These are phyloP conservation scores for Eleginops maclovinus DNA, from an alignment of 2,113 vertebrate species.

Conservation along the genomic window DNA sequence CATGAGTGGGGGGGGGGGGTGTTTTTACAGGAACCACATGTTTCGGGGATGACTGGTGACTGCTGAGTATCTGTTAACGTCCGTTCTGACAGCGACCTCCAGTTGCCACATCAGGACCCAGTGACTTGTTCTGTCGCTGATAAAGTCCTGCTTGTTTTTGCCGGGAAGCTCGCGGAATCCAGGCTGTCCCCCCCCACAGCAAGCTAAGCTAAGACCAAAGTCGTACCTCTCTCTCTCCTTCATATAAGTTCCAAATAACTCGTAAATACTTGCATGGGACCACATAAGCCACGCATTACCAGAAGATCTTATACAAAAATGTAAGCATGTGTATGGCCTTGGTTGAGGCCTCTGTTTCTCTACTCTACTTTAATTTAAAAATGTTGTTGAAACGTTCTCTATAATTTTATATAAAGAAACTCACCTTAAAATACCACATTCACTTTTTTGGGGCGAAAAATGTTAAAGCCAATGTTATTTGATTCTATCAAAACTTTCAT, in stretches of 20 bases:
- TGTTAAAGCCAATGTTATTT: background rate
- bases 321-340: conserved; percentile 41
- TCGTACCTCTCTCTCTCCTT: conserved; percentile 60
- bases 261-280: conserved; percentile 76
- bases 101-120: conserved; percentile 67
- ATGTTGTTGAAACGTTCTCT: conserved; percentile 15
- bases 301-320: conserved; percentile 57
- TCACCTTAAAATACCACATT: background rate
- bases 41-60: conserved; percentile 72
- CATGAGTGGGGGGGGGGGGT: conserved; percentile 39
- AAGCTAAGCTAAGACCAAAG: conserved; percentile 60
- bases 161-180: conserved; percentile 64
- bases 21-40: conserved; percentile 82
- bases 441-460: too few species aligned
- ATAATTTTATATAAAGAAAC: conserved; percentile 1
- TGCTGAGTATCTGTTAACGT: conserved; percentile 75
- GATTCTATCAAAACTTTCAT: conserved; percentile 11
- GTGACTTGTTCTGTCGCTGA: conserved; percentile 74
- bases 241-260: conserved; percentile 70
- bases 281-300: conserved; percentile 62
- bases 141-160: conserved; percentile 76
- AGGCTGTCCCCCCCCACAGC: conserved; percentile 11
- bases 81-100: conserved; percentile 68
- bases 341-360: conserved; percentile 25
- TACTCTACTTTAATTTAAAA: conserved; percentile 1